Conservation (phyloP, 1,140 invertebrate species). For the Stegodyphus mimosarum region DNA sequence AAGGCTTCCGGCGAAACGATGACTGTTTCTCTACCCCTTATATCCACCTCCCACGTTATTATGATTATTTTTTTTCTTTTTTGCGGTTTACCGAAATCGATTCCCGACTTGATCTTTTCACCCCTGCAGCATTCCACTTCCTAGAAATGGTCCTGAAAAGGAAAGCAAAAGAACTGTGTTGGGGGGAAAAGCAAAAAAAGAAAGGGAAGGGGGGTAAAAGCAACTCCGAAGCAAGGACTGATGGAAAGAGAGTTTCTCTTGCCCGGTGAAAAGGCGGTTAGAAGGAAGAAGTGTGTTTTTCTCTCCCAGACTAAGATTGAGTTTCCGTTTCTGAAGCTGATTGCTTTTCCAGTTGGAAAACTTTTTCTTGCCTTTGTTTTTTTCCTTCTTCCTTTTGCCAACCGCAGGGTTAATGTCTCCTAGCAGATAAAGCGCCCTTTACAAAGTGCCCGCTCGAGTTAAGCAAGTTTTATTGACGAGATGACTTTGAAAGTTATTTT, state of each 20-base stretch:
- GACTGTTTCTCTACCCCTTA: too few relatives aligned
- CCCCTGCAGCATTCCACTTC: conserved; percentile 41
- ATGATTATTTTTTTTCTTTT: background rate
- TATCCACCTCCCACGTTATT: too few relatives aligned
- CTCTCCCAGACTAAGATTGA: conserved; percentile 14
- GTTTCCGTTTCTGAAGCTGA: conserved; percentile 47
- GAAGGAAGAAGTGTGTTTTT: conserved; percentile 27
- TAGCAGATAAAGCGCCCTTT: conserved; percentile 12
- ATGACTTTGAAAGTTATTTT: background rate
- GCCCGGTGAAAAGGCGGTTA: conserved; percentile 27
- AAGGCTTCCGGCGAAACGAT: too few relatives aligned
- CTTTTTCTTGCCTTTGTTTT: background rate
- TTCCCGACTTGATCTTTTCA: conserved; percentile 38
- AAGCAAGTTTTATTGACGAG: conserved; percentile 20
- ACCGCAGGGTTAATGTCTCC: conserved; percentile 30
- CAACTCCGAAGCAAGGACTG: too few relatives aligned
- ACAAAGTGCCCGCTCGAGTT: conserved; percentile 23
- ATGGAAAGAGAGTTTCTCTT: background rate
- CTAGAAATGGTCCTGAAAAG: conserved; percentile 26
- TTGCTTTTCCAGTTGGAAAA: conserved; percentile 41
- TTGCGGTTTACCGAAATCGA: conserved; percentile 40
- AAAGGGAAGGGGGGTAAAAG: too few relatives aligned
- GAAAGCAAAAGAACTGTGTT: background rate
- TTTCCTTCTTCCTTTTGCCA: conserved; percentile 1
- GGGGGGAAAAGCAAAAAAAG: too few relatives aligned